Conservation (phyloP, 2,113 vertebrate species). For the Cacatua alba region DNA sequence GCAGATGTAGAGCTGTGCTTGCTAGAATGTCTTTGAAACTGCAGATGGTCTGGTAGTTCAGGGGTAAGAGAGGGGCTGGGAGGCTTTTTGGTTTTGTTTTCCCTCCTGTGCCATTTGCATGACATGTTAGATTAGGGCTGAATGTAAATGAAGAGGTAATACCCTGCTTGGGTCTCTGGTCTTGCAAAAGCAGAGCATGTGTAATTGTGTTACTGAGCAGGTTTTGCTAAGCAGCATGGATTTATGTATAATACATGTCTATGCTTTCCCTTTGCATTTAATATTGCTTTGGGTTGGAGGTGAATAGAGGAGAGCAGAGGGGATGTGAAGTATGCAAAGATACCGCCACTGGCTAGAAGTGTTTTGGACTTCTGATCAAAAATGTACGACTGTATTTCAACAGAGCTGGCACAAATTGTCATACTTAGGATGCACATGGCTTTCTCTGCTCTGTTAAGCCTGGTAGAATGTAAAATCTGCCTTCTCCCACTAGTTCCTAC, state of each 20-base stretch:
- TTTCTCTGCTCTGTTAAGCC: not conserved
- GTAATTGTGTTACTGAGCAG: not conserved
- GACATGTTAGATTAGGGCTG: constrained; percentile 61
- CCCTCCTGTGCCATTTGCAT: constrained; percentile 50
- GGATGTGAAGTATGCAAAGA: not conserved
- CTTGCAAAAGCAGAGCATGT: not conserved
- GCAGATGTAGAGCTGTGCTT: constrained; percentile 53
- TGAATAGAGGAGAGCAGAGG: not conserved
- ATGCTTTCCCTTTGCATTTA: not conserved
- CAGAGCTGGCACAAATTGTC: not conserved
- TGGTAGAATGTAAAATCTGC: constrained; percentile 16
- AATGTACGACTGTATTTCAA: not conserved
- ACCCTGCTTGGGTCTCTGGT: not conserved
- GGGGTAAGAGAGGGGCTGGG: constrained; percentile 19
- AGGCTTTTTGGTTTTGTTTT: constrained; percentile 35
- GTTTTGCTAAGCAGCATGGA: not conserved
- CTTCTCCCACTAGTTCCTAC: constrained; percentile 10
- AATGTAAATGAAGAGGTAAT: constrained; percentile 52
- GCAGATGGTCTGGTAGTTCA: constrained; percentile 60
- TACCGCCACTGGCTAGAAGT: not conserved
- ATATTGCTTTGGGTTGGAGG: not conserved
- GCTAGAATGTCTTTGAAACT: constrained; percentile 61
- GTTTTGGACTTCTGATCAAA: not conserved
- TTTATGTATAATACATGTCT: not conserved
- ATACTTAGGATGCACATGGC: not conserved